Percentiles rank a stretch among this genome's conserved stretches.
Evolutionary conservation across 2,113 vertebrate genomes (phyloP).

Genomic region (Dasyurus viverrinus): DNA sequence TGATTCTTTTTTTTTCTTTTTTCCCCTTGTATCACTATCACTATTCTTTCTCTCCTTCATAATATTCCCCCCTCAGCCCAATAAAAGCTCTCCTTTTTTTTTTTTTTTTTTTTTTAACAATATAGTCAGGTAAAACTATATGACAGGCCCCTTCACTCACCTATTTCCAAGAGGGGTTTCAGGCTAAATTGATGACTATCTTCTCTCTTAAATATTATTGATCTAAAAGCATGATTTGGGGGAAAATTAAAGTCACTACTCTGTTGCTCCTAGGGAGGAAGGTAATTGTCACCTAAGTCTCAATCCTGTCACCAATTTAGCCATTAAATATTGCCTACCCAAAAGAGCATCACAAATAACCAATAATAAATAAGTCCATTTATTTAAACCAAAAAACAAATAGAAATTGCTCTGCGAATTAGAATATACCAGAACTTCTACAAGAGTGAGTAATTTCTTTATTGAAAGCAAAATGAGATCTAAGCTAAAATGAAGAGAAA

Average conservation of each 20-base stretch:
- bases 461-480: background rate
- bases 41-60: background rate
- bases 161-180: background rate
- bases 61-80: no score
- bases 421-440: background rate
- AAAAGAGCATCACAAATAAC: background rate
- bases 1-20: background rate
- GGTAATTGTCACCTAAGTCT: background rate
- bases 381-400: background rate
- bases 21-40: background rate
- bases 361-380: background rate
- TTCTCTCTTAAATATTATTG: background rate
- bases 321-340: background rate
- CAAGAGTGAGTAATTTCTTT: background rate
- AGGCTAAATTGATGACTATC: background rate
- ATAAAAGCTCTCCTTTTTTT: no score
- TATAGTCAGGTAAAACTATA: background rate
- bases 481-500: background rate
- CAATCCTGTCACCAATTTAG: background rate
- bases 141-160: background rate
- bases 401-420: background rate
- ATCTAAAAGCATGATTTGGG: background rate
- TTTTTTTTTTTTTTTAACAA: no score
- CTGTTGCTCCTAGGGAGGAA: background rate
- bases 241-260: background rate